Conservation (phyloP, 1,140 invertebrate genomes). For the Atta texana region DNA sequence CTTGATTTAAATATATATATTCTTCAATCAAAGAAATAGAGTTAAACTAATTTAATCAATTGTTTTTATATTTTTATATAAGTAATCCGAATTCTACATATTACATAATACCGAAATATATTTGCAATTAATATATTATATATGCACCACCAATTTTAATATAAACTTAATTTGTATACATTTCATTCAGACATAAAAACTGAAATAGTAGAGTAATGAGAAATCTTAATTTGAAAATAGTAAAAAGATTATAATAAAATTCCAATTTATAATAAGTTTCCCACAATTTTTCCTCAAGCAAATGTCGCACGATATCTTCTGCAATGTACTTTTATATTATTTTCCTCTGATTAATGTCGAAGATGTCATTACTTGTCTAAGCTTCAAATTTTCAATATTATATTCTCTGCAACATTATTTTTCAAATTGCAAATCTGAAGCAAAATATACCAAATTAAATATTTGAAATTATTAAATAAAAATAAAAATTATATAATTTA, state of each 20-base stretch:
- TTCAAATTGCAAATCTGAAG: not conserved
- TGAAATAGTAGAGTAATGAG: not conserved
- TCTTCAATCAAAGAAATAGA: too few species aligned
- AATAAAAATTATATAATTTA: not conserved
- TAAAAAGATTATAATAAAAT: not conserved
- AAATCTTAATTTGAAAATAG: constrained; percentile 15
- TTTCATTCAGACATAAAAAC: not conserved
- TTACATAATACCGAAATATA: not conserved
- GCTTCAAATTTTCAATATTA: constrained; percentile 8
- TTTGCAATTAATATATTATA: not conserved
- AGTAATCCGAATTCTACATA: too few species aligned
- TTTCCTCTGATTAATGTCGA: not conserved
- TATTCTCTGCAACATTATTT: not conserved
- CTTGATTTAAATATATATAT: too few species aligned
- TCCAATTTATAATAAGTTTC: not conserved
- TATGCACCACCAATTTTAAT: not conserved
- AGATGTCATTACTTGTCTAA: not conserved
- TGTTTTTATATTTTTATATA: too few species aligned
- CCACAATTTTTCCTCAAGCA: not conserved
- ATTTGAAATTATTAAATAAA: not conserved
- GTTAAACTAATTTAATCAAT: too few species aligned
- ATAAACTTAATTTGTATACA: not conserved
- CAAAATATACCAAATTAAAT: constrained; percentile 10
- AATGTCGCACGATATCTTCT: not conserved
- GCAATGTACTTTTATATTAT: not conserved